phyloP scores from a whole-genome alignment of 1,140 invertebrate genomes.

The Cylas formicarius region DNA sequence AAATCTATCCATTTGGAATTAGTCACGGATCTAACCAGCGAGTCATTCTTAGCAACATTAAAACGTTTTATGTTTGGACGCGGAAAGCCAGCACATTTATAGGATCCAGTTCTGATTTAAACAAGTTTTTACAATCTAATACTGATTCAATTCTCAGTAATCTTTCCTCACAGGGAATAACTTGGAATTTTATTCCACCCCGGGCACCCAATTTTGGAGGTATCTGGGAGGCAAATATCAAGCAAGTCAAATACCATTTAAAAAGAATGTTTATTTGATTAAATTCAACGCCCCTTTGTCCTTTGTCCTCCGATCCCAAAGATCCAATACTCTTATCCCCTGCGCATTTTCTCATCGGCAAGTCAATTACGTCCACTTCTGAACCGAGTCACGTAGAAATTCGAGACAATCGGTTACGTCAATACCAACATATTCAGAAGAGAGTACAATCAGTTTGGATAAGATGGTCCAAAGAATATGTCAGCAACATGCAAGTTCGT shows the following conservation, averaged over 20 bases:
- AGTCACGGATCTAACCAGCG: too few relatives aligned
- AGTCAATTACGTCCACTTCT: constrained; percentile 23
- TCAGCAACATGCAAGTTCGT: constrained; percentile 28
- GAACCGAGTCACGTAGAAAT: constrained; percentile 1
- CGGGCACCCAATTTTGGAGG: constrained; percentile 31
- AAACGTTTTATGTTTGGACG: too few relatives aligned
- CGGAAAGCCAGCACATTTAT: too few relatives aligned
- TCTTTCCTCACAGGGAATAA: neutral
- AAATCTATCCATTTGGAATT: too few relatives aligned
- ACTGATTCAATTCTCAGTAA: neutral
- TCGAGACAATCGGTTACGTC: constrained; percentile 15
- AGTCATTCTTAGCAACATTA: too few relatives aligned
- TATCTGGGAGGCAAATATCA: constrained; percentile 33
- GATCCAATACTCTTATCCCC: constrained; percentile 31
- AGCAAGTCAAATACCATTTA: constrained; percentile 29
- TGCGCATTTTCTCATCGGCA: constrained; percentile 39
- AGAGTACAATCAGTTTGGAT: neutral
- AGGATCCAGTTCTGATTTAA: constrained; percentile 15
- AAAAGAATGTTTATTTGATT: too few relatives aligned
- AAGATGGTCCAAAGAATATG: constrained; percentile 5
- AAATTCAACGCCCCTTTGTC: constrained; percentile 34
- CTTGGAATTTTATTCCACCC: constrained; percentile 34
- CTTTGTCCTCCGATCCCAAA: constrained; percentile 26
- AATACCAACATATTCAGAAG: too few relatives aligned
- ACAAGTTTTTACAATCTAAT: neutral